Evolutionary conservation across 2,113 vertebrate species (phyloP).

Genomic region (Chelonoidis abingdonii): DNA sequence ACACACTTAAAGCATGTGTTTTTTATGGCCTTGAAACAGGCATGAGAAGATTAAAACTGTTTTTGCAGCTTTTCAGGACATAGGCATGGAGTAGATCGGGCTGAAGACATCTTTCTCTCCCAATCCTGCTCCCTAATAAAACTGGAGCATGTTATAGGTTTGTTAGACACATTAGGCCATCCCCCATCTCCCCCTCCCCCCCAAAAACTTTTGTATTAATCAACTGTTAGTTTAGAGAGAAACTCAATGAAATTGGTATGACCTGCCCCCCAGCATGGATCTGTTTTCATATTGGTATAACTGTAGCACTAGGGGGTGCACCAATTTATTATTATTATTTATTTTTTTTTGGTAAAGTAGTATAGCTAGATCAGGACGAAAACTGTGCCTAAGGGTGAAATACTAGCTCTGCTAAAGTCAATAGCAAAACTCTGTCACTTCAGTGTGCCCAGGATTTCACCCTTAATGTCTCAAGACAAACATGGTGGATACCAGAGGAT

Average conservation of each 20-base stretch:
- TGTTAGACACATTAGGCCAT: not conserved
- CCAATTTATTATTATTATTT: not conserved
- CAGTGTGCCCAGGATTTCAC: not conserved
- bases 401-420: not conserved
- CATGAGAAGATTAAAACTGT: not conserved
- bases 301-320: not conserved
- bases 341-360: not conserved
- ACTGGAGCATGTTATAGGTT: not conserved
- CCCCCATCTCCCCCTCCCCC: not conserved
- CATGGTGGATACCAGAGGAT: not conserved
- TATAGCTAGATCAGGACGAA: not conserved
- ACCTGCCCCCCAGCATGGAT: not conserved
- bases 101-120: not conserved
- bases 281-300: not conserved
- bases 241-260: not conserved
- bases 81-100: not conserved
- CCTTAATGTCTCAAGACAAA: not conserved
- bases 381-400: not conserved
- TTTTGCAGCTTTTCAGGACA: not conserved
- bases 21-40: not conserved
- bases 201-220: not conserved
- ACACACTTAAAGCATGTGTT: too few species aligned
- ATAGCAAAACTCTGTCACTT: not conserved
- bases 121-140: not conserved
- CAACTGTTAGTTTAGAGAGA: not conserved